phyloP scores from a whole-genome alignment of 2,888 invertebrate genomes.

The Fragum whitleyi region DNA sequence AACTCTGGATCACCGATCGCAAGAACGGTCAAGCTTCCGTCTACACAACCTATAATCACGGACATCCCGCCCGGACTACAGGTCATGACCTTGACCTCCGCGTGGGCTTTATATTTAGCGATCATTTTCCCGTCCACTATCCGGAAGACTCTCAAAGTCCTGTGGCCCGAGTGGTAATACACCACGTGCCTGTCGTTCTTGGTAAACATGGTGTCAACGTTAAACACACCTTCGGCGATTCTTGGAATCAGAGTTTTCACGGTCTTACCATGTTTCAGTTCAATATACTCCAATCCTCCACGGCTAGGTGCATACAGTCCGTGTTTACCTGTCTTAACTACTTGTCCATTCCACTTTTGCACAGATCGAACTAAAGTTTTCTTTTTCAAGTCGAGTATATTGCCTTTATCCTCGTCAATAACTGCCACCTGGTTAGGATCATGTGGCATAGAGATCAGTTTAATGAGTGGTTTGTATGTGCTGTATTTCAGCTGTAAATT shows the following conservation, averaged over 20 bases:
- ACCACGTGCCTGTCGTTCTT: slow-evolving; percentile 97
- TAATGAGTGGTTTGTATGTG: slow-evolving; percentile 81
- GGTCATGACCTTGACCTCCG: slow-evolving; percentile 82
- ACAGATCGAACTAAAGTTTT: slow-evolving; percentile 95
- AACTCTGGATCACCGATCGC: slow-evolving; percentile 89
- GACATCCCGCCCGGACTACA: slow-evolving; percentile 81
- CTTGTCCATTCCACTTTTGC: slow-evolving; percentile 95
- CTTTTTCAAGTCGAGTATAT: slow-evolving; percentile 94
- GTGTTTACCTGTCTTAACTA: slow-evolving; percentile 88
- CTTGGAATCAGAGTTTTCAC: slow-evolving; percentile 94
- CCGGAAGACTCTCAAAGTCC: slow-evolving; percentile 96
- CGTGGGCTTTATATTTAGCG: slow-evolving; percentile 90
- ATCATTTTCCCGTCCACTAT: slow-evolving; percentile 95
- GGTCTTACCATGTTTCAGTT: slow-evolving; percentile 94
- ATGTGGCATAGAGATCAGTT: slow-evolving; percentile 84
- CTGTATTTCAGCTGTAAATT: slow-evolving; percentile 83
- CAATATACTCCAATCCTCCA: slow-evolving; percentile 95
- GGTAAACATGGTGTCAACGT: slow-evolving; percentile 95
- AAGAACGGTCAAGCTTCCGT: slow-evolving; percentile 96
- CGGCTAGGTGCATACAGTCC: slow-evolving; percentile 96
- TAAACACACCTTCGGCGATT: slow-evolving; percentile 98
- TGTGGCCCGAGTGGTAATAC: slow-evolving; percentile 98
- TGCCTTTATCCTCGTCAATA: slow-evolving; percentile 93
- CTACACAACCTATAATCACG: slow-evolving; percentile 94
- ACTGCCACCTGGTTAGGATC: slow-evolving; percentile 91